Base-by-base conservation (phyloP, 2,797 vertebrate species). In the Crossoptilon crossoptilon region DNA sequence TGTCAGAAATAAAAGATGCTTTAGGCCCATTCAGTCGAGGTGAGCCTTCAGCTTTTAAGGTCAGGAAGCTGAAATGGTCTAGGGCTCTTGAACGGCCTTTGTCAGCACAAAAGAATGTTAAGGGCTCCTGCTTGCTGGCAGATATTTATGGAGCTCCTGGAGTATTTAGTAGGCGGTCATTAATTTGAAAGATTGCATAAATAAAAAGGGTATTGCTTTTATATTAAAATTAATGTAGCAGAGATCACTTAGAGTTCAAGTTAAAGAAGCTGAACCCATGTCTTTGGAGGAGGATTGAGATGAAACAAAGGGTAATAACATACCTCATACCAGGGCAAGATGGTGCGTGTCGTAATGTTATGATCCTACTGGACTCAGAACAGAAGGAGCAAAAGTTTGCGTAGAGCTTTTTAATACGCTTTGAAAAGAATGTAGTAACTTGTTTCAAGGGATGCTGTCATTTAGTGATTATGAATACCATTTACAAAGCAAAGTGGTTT, bases 1-100 rank as follows among this genome's bases (percentile, higher is more conserved):
- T 77, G 3, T 74, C 27, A 58, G 70, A 68, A 74, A 64, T 80
- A 31, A 80, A 86, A 39, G 69, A 23, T 69, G 15, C 18, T 46
- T 87, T 84, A 44, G 84, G 27, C 0, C 3, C 37, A 2, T 66
- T 83, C 44, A 43, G 33, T 73, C 58, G 62, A 26, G 69, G 82
- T 26, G 91, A 66, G 31, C 46, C 70, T 78, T 90, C 43, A 70
- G 70, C 84, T 89, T 94, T 89, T 83, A 66, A 72, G 67, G 22
- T 81, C 76, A 67, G 59, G 76, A 80, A 75, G 35, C 70, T 67
- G 67, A 88, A 86, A 56, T 78, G 76, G 51, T 90, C 89, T 55
- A 77, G 79, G 83, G 79, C 69, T 85, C 63, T 67, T 62, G 49
- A 84, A 55, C 14, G 39, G 66, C 66, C 85, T 88, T 72, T 75